Percentiles rank a stretch among this genome's conserved stretches.
phyloP scores from a whole-genome alignment of 2,797 vertebrate species.

The Podarcis lilfordi region DNA sequence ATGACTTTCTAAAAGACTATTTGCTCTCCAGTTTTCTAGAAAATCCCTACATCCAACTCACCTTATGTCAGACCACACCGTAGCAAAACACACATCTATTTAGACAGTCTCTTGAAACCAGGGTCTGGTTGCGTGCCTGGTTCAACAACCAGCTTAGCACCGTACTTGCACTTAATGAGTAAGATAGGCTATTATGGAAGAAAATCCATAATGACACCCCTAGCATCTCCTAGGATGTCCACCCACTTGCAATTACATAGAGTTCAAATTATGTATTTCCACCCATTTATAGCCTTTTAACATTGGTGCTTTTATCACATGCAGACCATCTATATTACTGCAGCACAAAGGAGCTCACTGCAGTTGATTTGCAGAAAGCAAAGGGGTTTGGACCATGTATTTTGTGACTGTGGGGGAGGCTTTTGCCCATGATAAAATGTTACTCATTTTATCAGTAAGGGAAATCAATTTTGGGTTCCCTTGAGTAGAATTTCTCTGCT shows the following conservation, averaged over 20 bases:
- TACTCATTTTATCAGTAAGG: conserved; percentile 50
- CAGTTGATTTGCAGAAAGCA: conserved; percentile 25
- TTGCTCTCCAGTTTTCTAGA: neutral
- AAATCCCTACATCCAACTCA: neutral
- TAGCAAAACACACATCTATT: conserved; percentile 1
- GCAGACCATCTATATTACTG: neutral
- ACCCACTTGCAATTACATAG: neutral
- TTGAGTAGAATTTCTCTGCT: conserved; percentile 54
- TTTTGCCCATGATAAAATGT: conserved; percentile 30
- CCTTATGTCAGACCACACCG: neutral
- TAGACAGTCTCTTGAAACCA: neutral
- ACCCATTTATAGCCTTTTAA: conserved; percentile 3
- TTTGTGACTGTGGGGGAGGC: conserved; percentile 14
- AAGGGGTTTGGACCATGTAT: conserved; percentile 44
- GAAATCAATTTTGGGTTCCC: conserved; percentile 69
- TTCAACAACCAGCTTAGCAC: neutral
- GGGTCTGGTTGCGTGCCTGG: neutral
- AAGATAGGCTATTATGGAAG: neutral
- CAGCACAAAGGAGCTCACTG: conserved; percentile 1
- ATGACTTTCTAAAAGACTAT: neutral
- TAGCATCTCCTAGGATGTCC: neutral
- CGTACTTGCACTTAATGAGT: neutral
- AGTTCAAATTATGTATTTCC: neutral
- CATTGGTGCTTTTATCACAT: conserved; percentile 12
- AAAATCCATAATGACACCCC: neutral